These are phyloP conservation scores for Dicyrtomina minuta DNA, from an alignment of 2,888 invertebrate genomes.

Conservation along the genomic window DNA sequence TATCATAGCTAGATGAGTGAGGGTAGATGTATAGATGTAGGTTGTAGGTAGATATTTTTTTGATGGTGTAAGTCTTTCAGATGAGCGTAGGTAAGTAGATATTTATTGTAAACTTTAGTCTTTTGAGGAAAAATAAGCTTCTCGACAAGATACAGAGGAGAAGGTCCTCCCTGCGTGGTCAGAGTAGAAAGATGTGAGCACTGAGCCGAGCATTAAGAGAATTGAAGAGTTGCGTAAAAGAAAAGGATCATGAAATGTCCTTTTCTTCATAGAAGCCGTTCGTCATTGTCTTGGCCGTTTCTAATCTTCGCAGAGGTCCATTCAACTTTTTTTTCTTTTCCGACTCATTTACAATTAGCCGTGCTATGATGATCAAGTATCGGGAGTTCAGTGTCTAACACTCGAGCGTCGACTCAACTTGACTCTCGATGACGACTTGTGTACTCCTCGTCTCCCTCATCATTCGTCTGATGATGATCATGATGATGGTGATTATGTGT, in stretches of 20 bases:
- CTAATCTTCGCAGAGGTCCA: conserved; percentile 40
- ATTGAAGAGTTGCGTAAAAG: conserved; percentile 35
- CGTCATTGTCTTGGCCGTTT: conserved; percentile 39
- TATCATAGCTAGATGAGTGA: neutral
- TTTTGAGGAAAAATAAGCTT: neutral
- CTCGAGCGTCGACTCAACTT: neutral
- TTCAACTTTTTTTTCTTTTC: conserved; percentile 42
- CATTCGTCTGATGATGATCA: conserved; percentile 8
- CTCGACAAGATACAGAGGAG: too few relatives aligned
- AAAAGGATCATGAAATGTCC: conserved; percentile 34
- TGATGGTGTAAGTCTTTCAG: neutral
- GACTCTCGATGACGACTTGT: neutral
- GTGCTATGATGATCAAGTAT: conserved; percentile 41
- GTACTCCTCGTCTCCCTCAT: conserved; percentile 3
- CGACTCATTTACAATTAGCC: conserved; percentile 52
- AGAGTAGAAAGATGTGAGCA: conserved; percentile 9
- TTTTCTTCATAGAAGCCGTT: conserved; percentile 39
- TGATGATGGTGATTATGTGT: conserved; percentile 31
- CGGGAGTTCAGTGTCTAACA: conserved; percentile 13
- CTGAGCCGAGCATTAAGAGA: conserved; percentile 18
- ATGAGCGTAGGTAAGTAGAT: neutral
- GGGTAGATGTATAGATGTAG: neutral
- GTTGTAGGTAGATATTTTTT: neutral
- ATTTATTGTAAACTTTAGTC: neutral
- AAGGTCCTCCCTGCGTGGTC: neutral